Conservation (phyloP, 2,113 vertebrate genomes). For the Panurus biarmicus region DNA sequence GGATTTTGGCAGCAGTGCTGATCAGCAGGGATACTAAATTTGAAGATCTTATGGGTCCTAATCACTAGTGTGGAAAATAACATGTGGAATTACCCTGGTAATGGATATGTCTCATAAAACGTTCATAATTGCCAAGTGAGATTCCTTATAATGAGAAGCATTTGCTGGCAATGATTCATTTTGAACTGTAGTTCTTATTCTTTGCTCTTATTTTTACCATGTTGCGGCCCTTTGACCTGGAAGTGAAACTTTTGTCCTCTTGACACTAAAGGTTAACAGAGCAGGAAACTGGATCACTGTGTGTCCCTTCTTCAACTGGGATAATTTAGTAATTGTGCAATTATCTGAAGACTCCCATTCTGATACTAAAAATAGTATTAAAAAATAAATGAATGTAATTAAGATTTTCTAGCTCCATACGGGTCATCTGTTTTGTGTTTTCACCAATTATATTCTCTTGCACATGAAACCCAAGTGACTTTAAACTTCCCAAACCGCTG, state of each 20-base stretch:
- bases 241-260: conserved; percentile 80
- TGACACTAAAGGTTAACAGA: conserved; percentile 86
- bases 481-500: neutral
- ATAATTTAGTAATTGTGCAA: conserved; percentile 91
- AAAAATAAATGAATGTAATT: conserved; percentile 62
- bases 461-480: neutral
- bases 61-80: neutral
- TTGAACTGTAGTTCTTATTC: conserved; percentile 73
- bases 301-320: conserved; percentile 72
- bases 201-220: conserved; percentile 80
- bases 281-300: conserved; percentile 85
- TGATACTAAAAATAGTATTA: conserved; percentile 86
- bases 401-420: conserved; percentile 19
- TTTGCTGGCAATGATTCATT: conserved; percentile 63
- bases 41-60: neutral
- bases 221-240: conserved; percentile 88
- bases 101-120: neutral
- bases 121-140: conserved; percentile 19
- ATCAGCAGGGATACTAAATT: neutral
- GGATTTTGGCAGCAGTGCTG: neutral
- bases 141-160: conserved; percentile 70
- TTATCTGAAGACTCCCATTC: conserved; percentile 78
- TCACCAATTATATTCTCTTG: neutral
- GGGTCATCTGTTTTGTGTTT: conserved; percentile 66
- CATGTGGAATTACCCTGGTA: neutral